These are phyloP conservation scores for Sander vitreus DNA, from an alignment of 2,113 vertebrate genomes.

Conservation along the genomic window DNA sequence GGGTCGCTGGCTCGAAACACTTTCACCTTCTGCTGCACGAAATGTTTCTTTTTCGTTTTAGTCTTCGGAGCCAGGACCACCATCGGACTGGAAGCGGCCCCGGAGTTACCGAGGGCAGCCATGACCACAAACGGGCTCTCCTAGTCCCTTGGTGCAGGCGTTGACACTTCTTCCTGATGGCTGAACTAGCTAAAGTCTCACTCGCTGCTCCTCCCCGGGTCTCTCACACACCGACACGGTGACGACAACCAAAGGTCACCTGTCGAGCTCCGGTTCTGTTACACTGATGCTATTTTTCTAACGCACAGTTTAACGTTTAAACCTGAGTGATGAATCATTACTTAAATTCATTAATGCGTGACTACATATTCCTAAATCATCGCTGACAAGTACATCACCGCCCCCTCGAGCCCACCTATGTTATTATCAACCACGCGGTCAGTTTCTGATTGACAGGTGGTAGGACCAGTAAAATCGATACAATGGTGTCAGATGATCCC, in stretches of 20 bases:
- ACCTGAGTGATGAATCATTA: slow-evolving; percentile 13
- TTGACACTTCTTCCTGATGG: slow-evolving; percentile 44
- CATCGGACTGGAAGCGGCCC: slow-evolving; percentile 81
- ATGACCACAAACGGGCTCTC: slow-evolving; percentile 60
- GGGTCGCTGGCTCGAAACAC: slow-evolving; percentile 93
- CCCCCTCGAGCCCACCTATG: slow-evolving; percentile 62
- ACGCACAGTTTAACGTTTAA: slow-evolving; percentile 31
- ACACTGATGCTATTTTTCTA: background rate
- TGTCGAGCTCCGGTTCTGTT: background rate
- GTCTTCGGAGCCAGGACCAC: slow-evolving; percentile 87
- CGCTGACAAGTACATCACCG: slow-evolving; percentile 38
- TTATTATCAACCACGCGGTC: slow-evolving; percentile 66
- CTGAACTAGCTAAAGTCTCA: slow-evolving; percentile 23
- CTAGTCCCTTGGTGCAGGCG: slow-evolving; percentile 22
- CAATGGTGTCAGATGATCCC: slow-evolving; percentile 26
- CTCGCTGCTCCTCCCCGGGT: slow-evolving; percentile 1
- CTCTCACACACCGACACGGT: background rate
- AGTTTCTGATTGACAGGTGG: slow-evolving; percentile 44
- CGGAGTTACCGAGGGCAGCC: slow-evolving; percentile 83
- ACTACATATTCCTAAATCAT: background rate
- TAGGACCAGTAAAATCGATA: slow-evolving; percentile 18
- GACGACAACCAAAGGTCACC: slow-evolving; percentile 28
- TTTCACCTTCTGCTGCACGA: slow-evolving; percentile 96
- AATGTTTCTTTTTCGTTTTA: slow-evolving; percentile 96
- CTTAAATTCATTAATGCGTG: slow-evolving; percentile 5